Evolutionary conservation across 2,888 invertebrate species (phyloP).

Genomic region (Tridacna gigas): DNA sequence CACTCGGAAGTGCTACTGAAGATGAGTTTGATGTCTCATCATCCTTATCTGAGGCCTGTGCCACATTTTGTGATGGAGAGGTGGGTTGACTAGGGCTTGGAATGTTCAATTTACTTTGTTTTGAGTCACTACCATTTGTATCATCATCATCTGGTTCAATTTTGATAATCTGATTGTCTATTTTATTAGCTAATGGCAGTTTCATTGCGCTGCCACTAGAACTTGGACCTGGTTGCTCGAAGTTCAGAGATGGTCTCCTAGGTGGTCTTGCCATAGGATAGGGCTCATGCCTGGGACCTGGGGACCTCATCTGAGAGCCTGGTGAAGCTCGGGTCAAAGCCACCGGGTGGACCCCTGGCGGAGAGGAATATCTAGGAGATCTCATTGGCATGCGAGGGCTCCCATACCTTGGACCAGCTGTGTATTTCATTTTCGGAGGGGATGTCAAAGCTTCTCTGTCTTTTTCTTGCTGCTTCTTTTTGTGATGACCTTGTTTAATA

Average conservation of each 20-base stretch:
- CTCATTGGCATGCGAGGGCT: conserved; percentile 13
- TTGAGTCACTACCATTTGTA: conserved; percentile 34
- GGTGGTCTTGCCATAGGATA: conserved; percentile 46
- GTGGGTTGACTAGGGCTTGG: conserved; percentile 46
- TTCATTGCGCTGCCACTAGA: not conserved
- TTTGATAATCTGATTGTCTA: conserved; percentile 42
- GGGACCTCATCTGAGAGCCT: conserved; percentile 34
- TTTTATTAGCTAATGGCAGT: conserved; percentile 23
- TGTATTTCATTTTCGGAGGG: not conserved
- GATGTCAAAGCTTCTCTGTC: conserved; percentile 12
- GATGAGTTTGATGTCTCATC: conserved; percentile 51
- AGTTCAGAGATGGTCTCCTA: conserved; percentile 29
- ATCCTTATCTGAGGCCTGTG: conserved; percentile 30
- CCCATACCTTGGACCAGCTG: not conserved
- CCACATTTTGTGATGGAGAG: conserved; percentile 29
- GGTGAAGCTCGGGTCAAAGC: conserved; percentile 10
- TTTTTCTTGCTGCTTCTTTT: conserved; percentile 56
- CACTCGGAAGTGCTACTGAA: conserved; percentile 44
- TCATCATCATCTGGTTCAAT: conserved; percentile 43
- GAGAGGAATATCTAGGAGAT: conserved; percentile 10
- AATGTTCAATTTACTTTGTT: not conserved
- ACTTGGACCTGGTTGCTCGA: not conserved
- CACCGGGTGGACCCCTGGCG: not conserved
- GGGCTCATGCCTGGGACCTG: conserved; percentile 44
- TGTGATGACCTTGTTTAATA: conserved; percentile 40